These are phyloP conservation scores for Uromys caudimaculatus DNA, from an alignment of 2,797 vertebrate genomes.

Conservation along the genomic window DNA sequence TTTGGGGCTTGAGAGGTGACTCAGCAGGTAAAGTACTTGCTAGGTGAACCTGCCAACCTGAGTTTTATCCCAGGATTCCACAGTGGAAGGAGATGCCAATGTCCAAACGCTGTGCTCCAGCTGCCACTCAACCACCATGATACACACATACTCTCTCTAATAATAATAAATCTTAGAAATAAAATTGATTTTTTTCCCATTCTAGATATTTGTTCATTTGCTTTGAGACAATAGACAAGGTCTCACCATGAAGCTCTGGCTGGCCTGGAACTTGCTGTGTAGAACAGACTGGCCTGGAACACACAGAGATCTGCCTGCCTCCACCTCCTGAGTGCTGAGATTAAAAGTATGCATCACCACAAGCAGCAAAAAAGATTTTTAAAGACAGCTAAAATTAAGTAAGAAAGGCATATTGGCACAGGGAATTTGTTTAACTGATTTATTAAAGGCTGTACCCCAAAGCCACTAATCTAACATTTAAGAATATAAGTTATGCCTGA, in stretches of 20 bases:
- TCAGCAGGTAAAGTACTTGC: background rate
- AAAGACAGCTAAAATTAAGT: background rate
- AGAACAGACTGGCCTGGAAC: background rate
- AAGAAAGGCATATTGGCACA: background rate
- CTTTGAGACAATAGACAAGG: background rate
- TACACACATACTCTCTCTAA: background rate
- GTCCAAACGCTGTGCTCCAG: background rate
- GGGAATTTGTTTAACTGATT: background rate
- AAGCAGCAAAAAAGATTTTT: background rate
- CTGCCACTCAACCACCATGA: background rate
- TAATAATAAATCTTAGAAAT: background rate
- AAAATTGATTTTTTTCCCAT: background rate
- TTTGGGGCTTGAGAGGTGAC: background rate
- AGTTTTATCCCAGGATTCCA: background rate
- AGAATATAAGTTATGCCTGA: background rate
- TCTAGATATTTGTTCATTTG: background rate
- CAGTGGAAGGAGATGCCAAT: background rate
- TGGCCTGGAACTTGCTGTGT: background rate
- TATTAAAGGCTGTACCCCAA: background rate
- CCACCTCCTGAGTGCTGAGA: background rate
- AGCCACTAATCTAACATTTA: background rate
- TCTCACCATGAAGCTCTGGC: background rate
- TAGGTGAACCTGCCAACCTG: too few relatives aligned
- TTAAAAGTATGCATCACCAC: background rate
- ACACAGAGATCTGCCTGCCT: background rate